These are phyloP conservation scores for Epinephelus moara DNA, from an alignment of 2,113 vertebrate species.

Conservation along the genomic window DNA sequence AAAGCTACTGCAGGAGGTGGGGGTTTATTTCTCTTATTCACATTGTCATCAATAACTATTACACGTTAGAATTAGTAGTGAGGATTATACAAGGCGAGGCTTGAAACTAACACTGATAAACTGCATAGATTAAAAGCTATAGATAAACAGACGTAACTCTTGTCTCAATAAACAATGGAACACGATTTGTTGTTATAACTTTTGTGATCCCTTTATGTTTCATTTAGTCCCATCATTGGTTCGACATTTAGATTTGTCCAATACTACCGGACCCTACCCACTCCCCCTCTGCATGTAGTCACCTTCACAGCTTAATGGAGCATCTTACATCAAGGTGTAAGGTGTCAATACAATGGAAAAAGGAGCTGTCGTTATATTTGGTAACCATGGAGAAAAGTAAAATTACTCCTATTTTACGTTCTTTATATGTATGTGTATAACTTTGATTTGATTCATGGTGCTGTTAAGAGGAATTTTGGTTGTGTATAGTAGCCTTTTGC, in stretches of 20 bases:
- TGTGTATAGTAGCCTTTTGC: too few relatives aligned
- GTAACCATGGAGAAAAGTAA: too few relatives aligned
- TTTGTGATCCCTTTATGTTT: background rate
- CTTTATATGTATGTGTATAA: too few relatives aligned
- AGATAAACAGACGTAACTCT: background rate
- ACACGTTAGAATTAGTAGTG: background rate
- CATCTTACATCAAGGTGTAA: too few relatives aligned
- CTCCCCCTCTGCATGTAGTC: too few relatives aligned
- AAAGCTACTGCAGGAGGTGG: conserved; percentile 25
- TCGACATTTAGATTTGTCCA: background rate
- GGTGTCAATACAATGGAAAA: too few relatives aligned
- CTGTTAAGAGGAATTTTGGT: too few relatives aligned
- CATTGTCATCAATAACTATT: background rate
- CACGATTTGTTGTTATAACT: too few relatives aligned
- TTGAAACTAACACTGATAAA: background rate
- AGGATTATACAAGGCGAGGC: background rate
- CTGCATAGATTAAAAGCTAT: background rate
- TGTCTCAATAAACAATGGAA: background rate
- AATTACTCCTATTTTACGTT: too few relatives aligned
- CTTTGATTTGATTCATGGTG: too few relatives aligned
- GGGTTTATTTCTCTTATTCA: background rate
- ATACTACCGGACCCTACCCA: background rate
- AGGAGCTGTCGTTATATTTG: too few relatives aligned
- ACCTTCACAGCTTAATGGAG: too few relatives aligned
- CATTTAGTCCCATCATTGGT: background rate